Base-by-base conservation (phyloP, 2,113 vertebrate species). In the Donacobius atricapilla region DNA sequence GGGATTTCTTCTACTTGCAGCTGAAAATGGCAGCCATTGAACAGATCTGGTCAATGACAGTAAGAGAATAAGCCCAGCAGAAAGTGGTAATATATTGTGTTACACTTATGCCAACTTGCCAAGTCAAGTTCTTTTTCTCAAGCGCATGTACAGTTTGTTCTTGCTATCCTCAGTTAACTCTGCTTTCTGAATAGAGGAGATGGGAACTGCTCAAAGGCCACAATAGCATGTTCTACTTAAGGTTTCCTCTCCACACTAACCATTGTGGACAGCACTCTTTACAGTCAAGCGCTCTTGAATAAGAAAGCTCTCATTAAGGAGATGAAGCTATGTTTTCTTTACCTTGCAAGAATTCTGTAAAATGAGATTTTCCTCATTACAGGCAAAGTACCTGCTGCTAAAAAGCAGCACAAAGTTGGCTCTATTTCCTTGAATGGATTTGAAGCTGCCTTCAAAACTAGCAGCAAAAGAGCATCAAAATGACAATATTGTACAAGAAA, bases 1-100 rank as follows among this genome's bases (percentile, higher is more conserved):
- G 89, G 90, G 61, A 76, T 93, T 96, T 97, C 92, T 96, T 92
- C 70, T 96, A 75, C 88, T 95, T 75, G 82, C 96, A 78, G 61
- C 94, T 24, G 56, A 96, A 95, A 97, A 75, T 61, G 96, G 95
- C 96, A 97, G 93, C 96, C 93, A 53, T 84, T 97, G 95, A 97
- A 96, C 96, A 96, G 94, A 95, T 95, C 93, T 96, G 94, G 94
- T 96, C 97, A 97, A 95, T 94, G 95, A 95, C 96, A 97, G 90
- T 97, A 94, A 85, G 90, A 97, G 96, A 97, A 97, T 96, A 91
- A 96, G 91, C 89, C 95, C 87, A 83, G 96, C 89, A 96, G 96
- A 97, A 97, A 97, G 95, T 95, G 94, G 91, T 93, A 95, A 97
- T 97, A 97, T 96, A 97, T 97, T 97, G 97, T 94, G 96, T 87